Conservation (phyloP, 30 jellyfish, hydroid and myxozoan genomes). For the Cassiopea xamachana region DNA sequence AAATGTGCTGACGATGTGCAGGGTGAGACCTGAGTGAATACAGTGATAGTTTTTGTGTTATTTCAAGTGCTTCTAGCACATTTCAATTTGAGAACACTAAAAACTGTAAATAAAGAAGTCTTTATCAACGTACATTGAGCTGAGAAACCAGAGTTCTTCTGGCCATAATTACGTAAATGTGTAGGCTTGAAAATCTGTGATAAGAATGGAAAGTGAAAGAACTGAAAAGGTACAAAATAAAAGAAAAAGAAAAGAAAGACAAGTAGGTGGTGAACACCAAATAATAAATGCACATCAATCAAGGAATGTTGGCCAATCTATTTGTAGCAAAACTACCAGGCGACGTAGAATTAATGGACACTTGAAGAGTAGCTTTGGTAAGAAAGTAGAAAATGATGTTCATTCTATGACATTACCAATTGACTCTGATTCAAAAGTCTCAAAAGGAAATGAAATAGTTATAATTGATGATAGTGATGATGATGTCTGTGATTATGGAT, state of each 20-base stretch:
- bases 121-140: no score
- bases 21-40: no score
- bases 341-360: slow-evolving; percentile 21
- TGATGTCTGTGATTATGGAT: not conserved
- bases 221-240: not conserved
- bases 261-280: not conserved
- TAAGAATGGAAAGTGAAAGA: not conserved
- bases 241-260: not conserved
- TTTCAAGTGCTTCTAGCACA: not conserved
- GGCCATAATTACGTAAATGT: no score
- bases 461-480: slow-evolving; percentile 19
- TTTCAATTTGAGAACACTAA: not conserved
- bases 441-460: not conserved
- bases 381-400: not conserved
- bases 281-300: not conserved
- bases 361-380: slow-evolving; percentile 10
- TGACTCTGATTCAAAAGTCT: not conserved
- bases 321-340: not conserved
- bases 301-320: not conserved
- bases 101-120: not conserved
- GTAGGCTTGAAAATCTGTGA: no score
- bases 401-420: not conserved
- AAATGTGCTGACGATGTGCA: no score
- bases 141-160: no score
- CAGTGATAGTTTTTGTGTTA: no score